These are phyloP conservation scores for Baccha elongata DNA, from an alignment of 2,888 invertebrate genomes.

Conservation along the genomic window DNA sequence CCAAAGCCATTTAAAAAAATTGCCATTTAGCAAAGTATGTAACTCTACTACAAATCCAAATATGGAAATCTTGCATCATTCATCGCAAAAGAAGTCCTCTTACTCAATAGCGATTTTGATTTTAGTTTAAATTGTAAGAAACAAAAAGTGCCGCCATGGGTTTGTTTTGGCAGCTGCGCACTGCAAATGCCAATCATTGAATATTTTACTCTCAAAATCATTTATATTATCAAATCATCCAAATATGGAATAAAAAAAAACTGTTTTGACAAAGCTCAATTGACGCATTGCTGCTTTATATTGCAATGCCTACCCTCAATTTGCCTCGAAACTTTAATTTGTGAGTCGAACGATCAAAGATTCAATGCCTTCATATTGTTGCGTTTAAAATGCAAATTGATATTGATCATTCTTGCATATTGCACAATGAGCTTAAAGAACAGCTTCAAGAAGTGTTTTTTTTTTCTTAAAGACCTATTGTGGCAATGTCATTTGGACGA, in stretches of 20 bases:
- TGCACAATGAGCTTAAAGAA: too few relatives aligned
- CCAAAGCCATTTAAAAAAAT: conserved; percentile 43
- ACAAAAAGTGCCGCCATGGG: conserved; percentile 41
- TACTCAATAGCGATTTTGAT: conserved; percentile 36
- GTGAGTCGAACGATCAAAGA: conserved; percentile 9
- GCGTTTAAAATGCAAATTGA: conserved; percentile 52
- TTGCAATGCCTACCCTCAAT: conserved; percentile 24
- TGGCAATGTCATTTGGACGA: conserved; percentile 11
- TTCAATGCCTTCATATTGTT: conserved; percentile 25
- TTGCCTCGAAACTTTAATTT: conserved; percentile 34
- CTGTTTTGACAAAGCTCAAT: conserved; percentile 41
- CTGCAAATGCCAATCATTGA: conserved; percentile 65
- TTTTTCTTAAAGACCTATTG: neutral
- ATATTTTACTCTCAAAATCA: conserved; percentile 41
- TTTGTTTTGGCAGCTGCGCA: conserved; percentile 61
- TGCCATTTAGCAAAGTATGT: conserved; percentile 61
- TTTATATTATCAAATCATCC: conserved; percentile 64
- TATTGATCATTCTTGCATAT: too few relatives aligned
- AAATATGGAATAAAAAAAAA: conserved; percentile 57
- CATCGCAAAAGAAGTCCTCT: conserved; percentile 39
- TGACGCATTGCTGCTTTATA: conserved; percentile 23
- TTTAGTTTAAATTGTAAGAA: neutral
- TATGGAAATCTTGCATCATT: conserved; percentile 45
- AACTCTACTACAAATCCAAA: conserved; percentile 65
- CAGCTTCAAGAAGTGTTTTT: neutral